Percentiles rank a stretch among this genome's conserved stretches.
Conservation (phyloP, 2,113 vertebrate species). For the Grallaria varia region DNA sequence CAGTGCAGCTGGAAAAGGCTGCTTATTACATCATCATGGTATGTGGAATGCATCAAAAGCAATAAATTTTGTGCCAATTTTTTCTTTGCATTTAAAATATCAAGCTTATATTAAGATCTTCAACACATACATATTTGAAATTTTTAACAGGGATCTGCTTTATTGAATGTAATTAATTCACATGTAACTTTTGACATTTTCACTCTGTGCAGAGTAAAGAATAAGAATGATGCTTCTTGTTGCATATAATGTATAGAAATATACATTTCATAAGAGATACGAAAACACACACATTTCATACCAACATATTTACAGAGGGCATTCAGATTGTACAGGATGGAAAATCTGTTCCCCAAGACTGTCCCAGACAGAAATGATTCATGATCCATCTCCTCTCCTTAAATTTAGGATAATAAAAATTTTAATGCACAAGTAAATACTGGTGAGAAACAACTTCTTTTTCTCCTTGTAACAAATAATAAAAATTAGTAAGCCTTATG, state of each 20-base stretch:
- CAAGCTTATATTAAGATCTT: not conserved
- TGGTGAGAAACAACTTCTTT: not conserved
- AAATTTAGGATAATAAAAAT: slow-evolving; percentile 1
- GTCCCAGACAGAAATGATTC: not conserved
- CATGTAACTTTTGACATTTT: slow-evolving; percentile 58
- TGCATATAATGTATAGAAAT: not conserved
- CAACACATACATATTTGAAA: not conserved
- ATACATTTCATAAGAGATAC: not conserved
- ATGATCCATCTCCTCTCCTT: not conserved
- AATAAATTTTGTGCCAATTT: slow-evolving; percentile 40
- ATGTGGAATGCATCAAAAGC: slow-evolving; percentile 14
- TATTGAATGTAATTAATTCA: not conserved
- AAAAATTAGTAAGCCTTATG: not conserved
- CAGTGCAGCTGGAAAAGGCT: not conserved
- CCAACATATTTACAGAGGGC: not conserved
- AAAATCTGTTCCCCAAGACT: not conserved
- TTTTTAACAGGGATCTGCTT: not conserved
- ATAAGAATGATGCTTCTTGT: not conserved
- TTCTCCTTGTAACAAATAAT: not conserved
- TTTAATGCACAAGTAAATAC: not conserved
- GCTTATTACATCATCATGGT: not conserved
- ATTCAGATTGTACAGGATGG: not conserved
- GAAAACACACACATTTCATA: not conserved
- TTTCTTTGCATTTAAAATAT: not conserved
- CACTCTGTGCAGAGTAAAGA: slow-evolving; percentile 39